Percentiles rank a stretch among this genome's conserved stretches.
Evolutionary conservation across 2,797 vertebrate genomes (phyloP).

Genomic region (Gambusia yucatana): DNA sequence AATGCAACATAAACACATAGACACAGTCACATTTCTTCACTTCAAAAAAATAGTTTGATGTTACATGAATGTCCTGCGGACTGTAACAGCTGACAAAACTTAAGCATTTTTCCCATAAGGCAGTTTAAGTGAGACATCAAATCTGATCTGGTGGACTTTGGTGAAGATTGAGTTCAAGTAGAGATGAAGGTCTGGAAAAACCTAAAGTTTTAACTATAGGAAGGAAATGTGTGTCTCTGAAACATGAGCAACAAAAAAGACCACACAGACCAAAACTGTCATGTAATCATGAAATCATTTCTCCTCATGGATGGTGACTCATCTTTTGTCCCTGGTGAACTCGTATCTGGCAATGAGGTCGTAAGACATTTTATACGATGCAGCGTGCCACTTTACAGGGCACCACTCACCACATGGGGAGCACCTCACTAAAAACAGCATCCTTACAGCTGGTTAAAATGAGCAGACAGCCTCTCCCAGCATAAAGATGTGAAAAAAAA

Average conservation of each 20-base stretch:
- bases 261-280: slow-evolving; percentile 38
- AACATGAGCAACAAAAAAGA: slow-evolving; percentile 8
- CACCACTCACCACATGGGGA: slow-evolving; percentile 49
- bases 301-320: slow-evolving; percentile 64
- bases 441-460: slow-evolving; percentile 41
- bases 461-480: slow-evolving; percentile 36
- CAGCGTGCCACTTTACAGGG: slow-evolving; percentile 40
- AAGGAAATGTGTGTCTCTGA: neutral
- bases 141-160: neutral
- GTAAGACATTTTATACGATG: slow-evolving; percentile 48
- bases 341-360: slow-evolving; percentile 56
- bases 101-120: neutral
- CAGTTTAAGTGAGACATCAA: neutral
- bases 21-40: slow-evolving; percentile 15
- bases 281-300: slow-evolving; percentile 66
- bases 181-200: neutral
- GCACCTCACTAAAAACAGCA: slow-evolving; percentile 56
- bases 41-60: slow-evolving; percentile 1
- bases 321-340: slow-evolving; percentile 64
- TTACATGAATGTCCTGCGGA: neutral
- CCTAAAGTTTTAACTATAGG: neutral
- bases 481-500: slow-evolving; percentile 37
- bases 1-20: slow-evolving; percentile 4
- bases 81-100: neutral
- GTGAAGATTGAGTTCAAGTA: neutral